Conservation (phyloP, 1,140 invertebrate species). For the Euura saliciscinereae region DNA sequence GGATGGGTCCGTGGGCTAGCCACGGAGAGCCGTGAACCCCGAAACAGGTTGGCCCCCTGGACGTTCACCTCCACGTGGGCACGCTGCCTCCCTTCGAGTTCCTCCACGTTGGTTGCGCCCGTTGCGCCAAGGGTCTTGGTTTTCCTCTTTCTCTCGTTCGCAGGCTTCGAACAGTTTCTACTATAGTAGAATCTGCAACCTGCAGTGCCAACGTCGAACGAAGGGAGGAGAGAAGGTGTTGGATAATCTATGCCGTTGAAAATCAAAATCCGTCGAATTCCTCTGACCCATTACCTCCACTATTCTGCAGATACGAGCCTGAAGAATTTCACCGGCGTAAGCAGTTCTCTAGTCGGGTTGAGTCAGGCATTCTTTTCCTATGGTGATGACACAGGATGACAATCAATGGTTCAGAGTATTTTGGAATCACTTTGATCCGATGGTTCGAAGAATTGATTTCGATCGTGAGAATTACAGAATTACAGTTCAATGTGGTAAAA, state of each 20-base stretch:
- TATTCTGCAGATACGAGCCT: not conserved
- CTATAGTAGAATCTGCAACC: no score
- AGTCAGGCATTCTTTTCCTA: no score
- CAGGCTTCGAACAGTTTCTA: no score
- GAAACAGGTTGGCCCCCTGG: conserved; percentile 62
- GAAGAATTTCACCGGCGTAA: no score
- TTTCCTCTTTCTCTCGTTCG: conserved; percentile 32
- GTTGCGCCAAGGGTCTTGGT: conserved; percentile 9
- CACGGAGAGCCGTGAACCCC: conserved; percentile 60
- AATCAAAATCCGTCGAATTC: conserved; percentile 30
- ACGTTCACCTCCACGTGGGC: conserved; percentile 52
- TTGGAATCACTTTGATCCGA: no score
- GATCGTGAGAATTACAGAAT: no score
- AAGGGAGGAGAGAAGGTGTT: not conserved
- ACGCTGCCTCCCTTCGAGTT: not conserved
- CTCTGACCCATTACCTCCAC: conserved; percentile 7
- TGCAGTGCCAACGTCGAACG: not conserved
- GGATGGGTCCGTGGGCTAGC: conserved; percentile 51
- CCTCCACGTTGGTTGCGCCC: not conserved
- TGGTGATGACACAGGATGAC: no score
- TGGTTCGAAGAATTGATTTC: no score
- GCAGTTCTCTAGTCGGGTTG: no score
- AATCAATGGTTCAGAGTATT: no score
- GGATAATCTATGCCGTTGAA: conserved; percentile 38
- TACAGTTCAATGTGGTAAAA: no score